Base-by-base conservation (phyloP, 1,140 invertebrate genomes). In the Drepana arcuata region DNA sequence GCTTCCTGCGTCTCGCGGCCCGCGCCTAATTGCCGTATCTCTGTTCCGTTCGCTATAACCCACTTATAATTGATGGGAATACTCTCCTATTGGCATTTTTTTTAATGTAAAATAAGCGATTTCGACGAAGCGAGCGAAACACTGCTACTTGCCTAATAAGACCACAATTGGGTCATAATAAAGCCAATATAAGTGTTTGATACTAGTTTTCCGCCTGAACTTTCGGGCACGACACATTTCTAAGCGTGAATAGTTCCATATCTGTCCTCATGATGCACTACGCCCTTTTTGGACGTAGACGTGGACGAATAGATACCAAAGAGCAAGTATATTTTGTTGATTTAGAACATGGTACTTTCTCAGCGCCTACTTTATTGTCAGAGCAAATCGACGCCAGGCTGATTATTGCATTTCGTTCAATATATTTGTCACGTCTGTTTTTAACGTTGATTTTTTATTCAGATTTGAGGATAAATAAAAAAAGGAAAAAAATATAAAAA, bases 21-120 rank as follows among this genome's bases (percentile, higher is more conserved):
- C 16, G 16, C 16, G 23, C 32, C 48, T 60, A 60, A 60, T 60
- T 55, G 56, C 34, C 56, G 56, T 60, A 60, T 60, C 56, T 55
- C 37, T 54, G 45, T 36, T 34, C 29, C 43, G 51, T 28, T 59
- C 51, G 52, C n/a, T 55, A 51, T 49, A 53, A 53, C 40, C 16
- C 41, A 15, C 38, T 49, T 60, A 60, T 60, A 60, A 60, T 60
- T 52, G 56, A 47, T 48, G 30, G 38, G 24, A n/a, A n/a, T n/a
- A n/a, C n/a, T n/a, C n/a, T n/a, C n/a, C n/a, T n/a, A n/a, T n/a
- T n/a, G n/a, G n/a, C n/a, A n/a, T n/a, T n/a, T n/a, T n/a, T n/a
- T n/a, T n/a, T n/a, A n/a, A n/a, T n/a, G n/a, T n/a, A n/a, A n/a
- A n/a, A n/a, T n/a, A n/a, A n/a, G n/a, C n/a, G n/a, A n/a, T n/a